phyloP scores from a whole-genome alignment of 2,113 vertebrate genomes.

The Cebidichthys violaceus region DNA sequence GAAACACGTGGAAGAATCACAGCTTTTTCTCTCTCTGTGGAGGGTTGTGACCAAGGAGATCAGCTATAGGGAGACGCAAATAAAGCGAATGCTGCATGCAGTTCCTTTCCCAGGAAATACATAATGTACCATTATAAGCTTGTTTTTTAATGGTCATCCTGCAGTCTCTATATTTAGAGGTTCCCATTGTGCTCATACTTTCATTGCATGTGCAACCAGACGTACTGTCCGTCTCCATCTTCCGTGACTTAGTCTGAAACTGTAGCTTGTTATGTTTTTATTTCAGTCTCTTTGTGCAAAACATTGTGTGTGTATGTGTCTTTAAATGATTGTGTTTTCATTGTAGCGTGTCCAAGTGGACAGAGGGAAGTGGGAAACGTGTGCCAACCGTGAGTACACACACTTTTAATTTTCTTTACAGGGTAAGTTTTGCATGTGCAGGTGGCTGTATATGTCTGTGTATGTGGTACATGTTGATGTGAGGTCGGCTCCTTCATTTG shows the following conservation, averaged over 20 bases:
- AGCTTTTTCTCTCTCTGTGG: slow-evolving; percentile 18
- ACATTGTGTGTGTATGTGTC: background rate
- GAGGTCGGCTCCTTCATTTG: slow-evolving; percentile 58
- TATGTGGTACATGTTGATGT: background rate
- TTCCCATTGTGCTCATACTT: slow-evolving; percentile 29
- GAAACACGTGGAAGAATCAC: slow-evolving; percentile 64
- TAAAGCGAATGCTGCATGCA: slow-evolving; percentile 14
- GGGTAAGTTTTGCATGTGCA: background rate
- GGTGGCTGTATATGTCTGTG: background rate
- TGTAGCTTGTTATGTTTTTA: slow-evolving; percentile 22
- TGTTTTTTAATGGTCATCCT: slow-evolving; percentile 13
- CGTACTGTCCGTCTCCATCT: background rate
- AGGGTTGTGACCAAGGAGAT: slow-evolving; percentile 50
- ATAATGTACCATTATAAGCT: slow-evolving; percentile 9
- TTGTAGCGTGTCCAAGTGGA: slow-evolving; percentile 80
- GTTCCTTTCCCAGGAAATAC: slow-evolving; percentile 5
- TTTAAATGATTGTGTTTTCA: slow-evolving; percentile 18
- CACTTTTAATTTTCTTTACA: background rate
- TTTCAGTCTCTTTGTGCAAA: slow-evolving; percentile 6
- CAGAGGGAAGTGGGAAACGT: slow-evolving; percentile 17
- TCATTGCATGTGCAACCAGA: slow-evolving; percentile 17
- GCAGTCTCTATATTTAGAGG: slow-evolving; percentile 10
- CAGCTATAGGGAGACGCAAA: slow-evolving; percentile 28
- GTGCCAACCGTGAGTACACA: slow-evolving; percentile 76
- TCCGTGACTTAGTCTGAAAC: slow-evolving; percentile 11